Percentiles rank a stretch among this genome's conserved stretches.
Conservation (phyloP, 2,797 vertebrate genomes). For the Menidia menidia region DNA sequence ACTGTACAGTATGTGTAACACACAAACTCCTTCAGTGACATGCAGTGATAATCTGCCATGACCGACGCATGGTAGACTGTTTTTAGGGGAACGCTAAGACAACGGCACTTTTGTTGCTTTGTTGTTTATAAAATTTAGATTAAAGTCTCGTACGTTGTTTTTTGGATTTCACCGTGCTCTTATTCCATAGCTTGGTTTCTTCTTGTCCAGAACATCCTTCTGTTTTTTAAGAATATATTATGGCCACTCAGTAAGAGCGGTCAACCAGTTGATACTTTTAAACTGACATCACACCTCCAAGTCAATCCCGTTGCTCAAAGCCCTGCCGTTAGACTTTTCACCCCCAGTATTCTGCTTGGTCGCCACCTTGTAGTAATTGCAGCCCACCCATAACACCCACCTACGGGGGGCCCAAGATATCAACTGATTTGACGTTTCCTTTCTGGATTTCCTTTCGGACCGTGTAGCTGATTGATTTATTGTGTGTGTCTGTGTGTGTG, state of each 20-base stretch:
- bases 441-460: conserved; percentile 22
- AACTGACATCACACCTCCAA: conserved; percentile 16
- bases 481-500: conserved; percentile 12
- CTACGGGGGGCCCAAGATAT: conserved; percentile 25
- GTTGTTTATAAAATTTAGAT: conserved; percentile 46
- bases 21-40: conserved; percentile 24
- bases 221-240: conserved; percentile 1
- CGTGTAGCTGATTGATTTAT: conserved; percentile 4
- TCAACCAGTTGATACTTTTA: conserved; percentile 9
- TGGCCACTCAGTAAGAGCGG: conserved; percentile 20
- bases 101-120: conserved; percentile 51
- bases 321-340: conserved; percentile 17
- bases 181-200: conserved; percentile 47
- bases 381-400: conserved; percentile 21
- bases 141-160: conserved; percentile 39
- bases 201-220: conserved; percentile 28
- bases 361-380: conserved; percentile 20
- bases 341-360: conserved; percentile 19
- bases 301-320: neutral
- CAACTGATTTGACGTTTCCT: conserved; percentile 25
- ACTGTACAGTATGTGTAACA: conserved; percentile 50
- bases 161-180: conserved; percentile 33
- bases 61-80: conserved; percentile 16
- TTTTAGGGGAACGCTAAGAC: conserved; percentile 27
- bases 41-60: conserved; percentile 5